A percentile compares a stretch with the other conserved stretches of the same genome.
Evolutionary conservation across 2,113 vertebrate species (phyloP).

Genomic region (Apus apus): DNA sequence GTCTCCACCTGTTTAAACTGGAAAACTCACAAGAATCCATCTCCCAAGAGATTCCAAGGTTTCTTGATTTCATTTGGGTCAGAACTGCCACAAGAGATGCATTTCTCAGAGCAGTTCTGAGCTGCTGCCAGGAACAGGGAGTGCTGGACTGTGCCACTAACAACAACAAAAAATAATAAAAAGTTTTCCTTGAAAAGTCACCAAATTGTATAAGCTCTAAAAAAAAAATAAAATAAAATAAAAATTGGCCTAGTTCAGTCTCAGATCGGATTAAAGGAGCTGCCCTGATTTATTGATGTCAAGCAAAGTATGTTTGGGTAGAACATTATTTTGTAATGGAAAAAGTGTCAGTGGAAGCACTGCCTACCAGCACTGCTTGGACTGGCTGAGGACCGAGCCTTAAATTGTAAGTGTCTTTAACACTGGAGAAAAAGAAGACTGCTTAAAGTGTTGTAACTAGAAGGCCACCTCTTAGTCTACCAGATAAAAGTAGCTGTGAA

Average conservation of each 20-base stretch:
- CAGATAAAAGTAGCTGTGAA: background rate
- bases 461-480: background rate
- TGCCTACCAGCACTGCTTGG: background rate
- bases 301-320: slow-evolving; percentile 33
- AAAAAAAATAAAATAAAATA: background rate
- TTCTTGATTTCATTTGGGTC: slow-evolving; percentile 37
- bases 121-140: slow-evolving; percentile 54
- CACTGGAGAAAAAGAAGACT: background rate
- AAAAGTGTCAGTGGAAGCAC: background rate
- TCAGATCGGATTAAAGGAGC: background rate
- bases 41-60: slow-evolving; percentile 18
- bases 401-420: background rate
- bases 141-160: slow-evolving; percentile 16
- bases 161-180: background rate
- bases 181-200: slow-evolving; percentile 44
- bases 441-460: background rate
- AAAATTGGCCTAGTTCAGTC: background rate
- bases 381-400: background rate
- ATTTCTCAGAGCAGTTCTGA: slow-evolving; percentile 31
- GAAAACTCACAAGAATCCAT: slow-evolving; percentile 60
- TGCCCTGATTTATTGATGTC: slow-evolving; percentile 43
- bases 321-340: slow-evolving; percentile 28
- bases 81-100: slow-evolving; percentile 22
- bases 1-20: slow-evolving; percentile 60
- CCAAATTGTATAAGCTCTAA: slow-evolving; percentile 30